phyloP scores from a whole-genome alignment of 23 tunicate genomes.

The Halocynthia roretzi region DNA sequence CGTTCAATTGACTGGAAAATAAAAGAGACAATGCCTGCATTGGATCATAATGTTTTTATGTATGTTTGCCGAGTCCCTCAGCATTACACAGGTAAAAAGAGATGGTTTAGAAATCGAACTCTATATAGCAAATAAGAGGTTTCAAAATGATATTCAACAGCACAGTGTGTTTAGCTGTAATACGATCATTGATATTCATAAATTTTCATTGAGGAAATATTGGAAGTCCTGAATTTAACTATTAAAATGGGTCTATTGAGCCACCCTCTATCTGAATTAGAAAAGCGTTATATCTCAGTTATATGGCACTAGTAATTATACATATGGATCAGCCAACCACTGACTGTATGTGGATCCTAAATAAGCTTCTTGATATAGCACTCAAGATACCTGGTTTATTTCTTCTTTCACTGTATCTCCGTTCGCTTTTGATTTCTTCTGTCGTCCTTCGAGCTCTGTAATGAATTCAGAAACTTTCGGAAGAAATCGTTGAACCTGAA shows the following conservation, averaged over 20 bases:
- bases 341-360: no score
- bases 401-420: conserved; percentile 20
- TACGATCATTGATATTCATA: no score
- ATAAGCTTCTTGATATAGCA: not conserved
- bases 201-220: no score
- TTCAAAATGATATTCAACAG: no score
- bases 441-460: conserved; percentile 32
- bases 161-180: no score
- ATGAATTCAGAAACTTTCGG: conserved; percentile 35
- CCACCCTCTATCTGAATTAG: no score
- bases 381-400: conserved; percentile 20
- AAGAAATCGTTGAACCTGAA: conserved; percentile 20
- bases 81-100: no score
- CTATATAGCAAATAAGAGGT: conserved; percentile 1
- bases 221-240: no score
- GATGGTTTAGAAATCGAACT: not conserved
- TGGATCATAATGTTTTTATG: not conserved
- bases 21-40: not conserved
- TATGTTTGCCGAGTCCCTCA: not conserved
- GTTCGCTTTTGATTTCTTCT: conserved; percentile 11
- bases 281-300: no score
- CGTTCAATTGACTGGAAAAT: conserved; percentile 28
- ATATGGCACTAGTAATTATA: no score
- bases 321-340: no score
- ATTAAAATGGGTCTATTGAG: no score